Conservation (phyloP, 2,113 vertebrate genomes). For the Pan paniscus region DNA sequence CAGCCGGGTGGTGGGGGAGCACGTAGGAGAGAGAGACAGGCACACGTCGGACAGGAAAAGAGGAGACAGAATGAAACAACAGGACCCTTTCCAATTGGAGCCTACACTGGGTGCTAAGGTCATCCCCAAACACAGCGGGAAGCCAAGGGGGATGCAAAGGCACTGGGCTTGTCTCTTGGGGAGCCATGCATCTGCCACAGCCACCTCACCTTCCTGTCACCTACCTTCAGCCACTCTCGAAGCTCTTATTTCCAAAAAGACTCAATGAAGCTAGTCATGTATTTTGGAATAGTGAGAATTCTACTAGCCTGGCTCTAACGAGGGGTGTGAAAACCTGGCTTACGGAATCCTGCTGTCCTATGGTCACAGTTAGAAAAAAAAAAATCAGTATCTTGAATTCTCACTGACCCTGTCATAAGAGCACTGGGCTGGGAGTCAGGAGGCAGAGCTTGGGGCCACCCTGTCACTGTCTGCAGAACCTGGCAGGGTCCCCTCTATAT, state of each 20-base stretch:
- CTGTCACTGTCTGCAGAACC: not conserved
- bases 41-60: conserved; percentile 55
- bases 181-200: accelerated
- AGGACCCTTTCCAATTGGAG: conserved; percentile 72
- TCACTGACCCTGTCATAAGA: not conserved
- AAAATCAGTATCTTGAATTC: not conserved
- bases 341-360: not conserved
- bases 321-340: not conserved
- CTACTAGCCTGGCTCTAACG: not conserved
- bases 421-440: not conserved
- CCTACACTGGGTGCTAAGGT: conserved; percentile 49
- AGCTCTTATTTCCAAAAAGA: not conserved
- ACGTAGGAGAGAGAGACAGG: not conserved
- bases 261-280: too few species aligned
- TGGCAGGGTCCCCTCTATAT: not conserved
- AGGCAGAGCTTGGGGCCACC: not conserved
- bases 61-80: conserved; percentile 57
- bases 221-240: not conserved
- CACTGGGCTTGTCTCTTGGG: not conserved
- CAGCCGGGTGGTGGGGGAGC: accelerated
- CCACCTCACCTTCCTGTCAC: accelerated
- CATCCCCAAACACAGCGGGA: too few species aligned
- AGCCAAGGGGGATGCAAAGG: not conserved
- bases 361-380: not conserved
- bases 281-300: not conserved